Evolutionary conservation across 2,888 invertebrate species (phyloP).

Genomic region (Cataglyphis albicans): DNA sequence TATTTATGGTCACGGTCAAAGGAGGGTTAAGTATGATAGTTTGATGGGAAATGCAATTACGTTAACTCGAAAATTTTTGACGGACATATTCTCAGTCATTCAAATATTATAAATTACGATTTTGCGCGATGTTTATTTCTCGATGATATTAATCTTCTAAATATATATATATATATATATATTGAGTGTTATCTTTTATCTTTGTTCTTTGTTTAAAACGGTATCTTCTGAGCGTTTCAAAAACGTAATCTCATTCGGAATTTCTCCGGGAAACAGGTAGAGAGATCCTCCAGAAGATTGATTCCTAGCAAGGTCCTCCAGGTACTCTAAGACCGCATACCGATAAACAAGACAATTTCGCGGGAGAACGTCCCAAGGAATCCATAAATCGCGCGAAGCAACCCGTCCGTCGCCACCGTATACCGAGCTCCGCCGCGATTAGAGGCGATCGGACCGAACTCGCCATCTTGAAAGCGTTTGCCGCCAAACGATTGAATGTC

Average conservation of each 20-base stretch:
- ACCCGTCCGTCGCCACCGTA: constrained; percentile 61
- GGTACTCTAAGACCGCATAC: constrained; percentile 56
- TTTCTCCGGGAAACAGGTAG: constrained; percentile 4
- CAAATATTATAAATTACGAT: neutral
- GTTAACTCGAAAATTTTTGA: constrained; percentile 33
- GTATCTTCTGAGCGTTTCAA: neutral
- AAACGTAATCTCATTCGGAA: neutral
- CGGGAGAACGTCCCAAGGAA: constrained; percentile 82
- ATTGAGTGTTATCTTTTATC: neutral
- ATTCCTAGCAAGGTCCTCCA: constrained; percentile 57
- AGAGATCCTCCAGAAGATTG: constrained; percentile 43
- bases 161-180: neutral
- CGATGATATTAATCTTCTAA: neutral
- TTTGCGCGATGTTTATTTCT: neutral
- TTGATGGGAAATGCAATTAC: constrained; percentile 13
- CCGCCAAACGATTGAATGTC: constrained; percentile 85
- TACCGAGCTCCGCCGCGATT: constrained; percentile 58
- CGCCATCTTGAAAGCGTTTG: constrained; percentile 80
- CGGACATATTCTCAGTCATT: neutral
- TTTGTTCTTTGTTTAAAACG: neutral
- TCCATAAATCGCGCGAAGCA: constrained; percentile 82
- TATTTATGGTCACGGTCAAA: constrained; percentile 45
- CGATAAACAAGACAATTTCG: constrained; percentile 86
- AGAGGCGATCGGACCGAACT: constrained; percentile 58
- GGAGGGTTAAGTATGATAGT: constrained; percentile 25